Conservation (phyloP, 2,888 invertebrate genomes). For the Cotesia congregata region DNA sequence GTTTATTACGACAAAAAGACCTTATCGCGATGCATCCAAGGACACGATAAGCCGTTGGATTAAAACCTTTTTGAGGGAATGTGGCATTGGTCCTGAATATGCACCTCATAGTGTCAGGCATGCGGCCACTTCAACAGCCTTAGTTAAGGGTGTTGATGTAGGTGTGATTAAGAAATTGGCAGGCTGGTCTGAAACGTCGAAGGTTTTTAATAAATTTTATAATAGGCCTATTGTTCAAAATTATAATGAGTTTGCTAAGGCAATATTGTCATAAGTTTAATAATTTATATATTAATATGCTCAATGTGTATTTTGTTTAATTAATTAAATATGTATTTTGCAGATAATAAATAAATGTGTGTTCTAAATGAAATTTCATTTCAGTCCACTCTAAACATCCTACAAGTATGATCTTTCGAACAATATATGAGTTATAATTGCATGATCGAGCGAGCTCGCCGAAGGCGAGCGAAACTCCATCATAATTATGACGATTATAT, state of each 20-base stretch:
- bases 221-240: neutral
- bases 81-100: neutral
- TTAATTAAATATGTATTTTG: neutral
- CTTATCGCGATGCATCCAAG: neutral
- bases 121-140: neutral
- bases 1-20: neutral
- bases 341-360: neutral
- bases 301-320: no score
- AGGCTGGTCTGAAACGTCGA: conserved; percentile 37
- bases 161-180: conserved; percentile 34
- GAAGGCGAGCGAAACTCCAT: neutral
- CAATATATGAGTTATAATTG: neutral
- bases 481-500: neutral
- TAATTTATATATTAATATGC: no score
- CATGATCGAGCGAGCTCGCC: neutral
- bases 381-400: neutral
- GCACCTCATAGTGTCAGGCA: neutral
- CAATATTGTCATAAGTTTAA: no score
- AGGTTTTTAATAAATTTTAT: conserved; percentile 23
- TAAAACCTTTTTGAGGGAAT: neutral
- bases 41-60: neutral
- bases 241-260: neutral
- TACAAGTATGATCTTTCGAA: conserved; percentile 1
- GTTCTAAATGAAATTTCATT: neutral
- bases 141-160: conserved; percentile 16